Evolutionary conservation across 1,140 invertebrate genomes (phyloP), one percentile per base, ranked within the genome.

Genomic region (Drosophila navojoa): DNA sequence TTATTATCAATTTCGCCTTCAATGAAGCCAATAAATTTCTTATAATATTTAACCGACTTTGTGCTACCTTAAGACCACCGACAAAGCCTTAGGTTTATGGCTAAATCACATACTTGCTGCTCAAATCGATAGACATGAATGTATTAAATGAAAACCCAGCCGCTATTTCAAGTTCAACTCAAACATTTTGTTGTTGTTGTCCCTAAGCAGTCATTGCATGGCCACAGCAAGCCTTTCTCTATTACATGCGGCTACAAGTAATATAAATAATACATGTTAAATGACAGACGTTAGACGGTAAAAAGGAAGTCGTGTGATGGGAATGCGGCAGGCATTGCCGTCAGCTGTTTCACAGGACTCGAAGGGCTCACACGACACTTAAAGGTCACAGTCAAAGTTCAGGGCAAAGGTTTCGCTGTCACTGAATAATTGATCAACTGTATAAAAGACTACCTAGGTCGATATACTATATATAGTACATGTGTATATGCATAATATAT

Each of bases 351-450:
- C 25, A 49, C 64, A 62, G 66, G 38, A 52, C 55, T 53, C n/a
- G 57, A 62, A 74, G 58, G 71, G 38, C 45, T 25, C 11, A 55
- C 54, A 58, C 53, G 66, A 32, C 45, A 62, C 59, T 67, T 45
- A 76, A 80, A 85, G 81, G 81, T 77, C 81, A 57, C 50, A 44
- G 45, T 52, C 29, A 49, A 89, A 87, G 84, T 89, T 87, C 84
- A 87, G 76, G 84, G 84, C 59, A 86, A 84, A 71, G 70, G 76
- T 82, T 72, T 68, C 29, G 29, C 35, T 71, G 68, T 75, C 63
- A 66, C 66, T 87, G 72, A 82, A 87, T 87, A 87, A 87, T 87
- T 87, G 84, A 87, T 89, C 74, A 72, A 69, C 57, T 89, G 84
- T 55, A 63, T 82, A 77, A 52, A 67, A 53, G 70, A 64, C 62